phyloP scores from a whole-genome alignment of 2,113 vertebrate species.

The Malaclemys terrapin region DNA sequence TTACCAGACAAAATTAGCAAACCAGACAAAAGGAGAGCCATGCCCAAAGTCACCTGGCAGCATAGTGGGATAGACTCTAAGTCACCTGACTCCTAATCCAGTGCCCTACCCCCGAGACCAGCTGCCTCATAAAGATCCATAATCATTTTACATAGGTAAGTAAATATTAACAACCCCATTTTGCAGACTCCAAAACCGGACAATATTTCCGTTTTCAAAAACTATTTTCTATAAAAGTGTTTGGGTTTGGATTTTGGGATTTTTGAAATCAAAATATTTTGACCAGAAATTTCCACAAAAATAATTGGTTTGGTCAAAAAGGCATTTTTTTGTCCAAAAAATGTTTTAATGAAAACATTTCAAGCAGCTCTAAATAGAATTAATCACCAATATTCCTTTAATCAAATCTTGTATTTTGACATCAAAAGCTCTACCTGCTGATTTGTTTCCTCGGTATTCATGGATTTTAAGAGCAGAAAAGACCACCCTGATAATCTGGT shows the following conservation, averaged over 20 bases:
- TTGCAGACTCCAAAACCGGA: background rate
- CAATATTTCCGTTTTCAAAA: background rate
- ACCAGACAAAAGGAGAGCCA: background rate
- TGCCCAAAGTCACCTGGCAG: background rate
- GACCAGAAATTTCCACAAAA: background rate
- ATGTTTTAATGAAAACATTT: background rate
- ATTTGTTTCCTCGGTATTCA: background rate
- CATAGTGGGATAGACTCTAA: background rate
- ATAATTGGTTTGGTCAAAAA: background rate
- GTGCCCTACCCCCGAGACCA: background rate
- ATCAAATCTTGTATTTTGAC: background rate
- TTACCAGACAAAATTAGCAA: slow-evolving; percentile 14
- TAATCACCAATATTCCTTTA: background rate
- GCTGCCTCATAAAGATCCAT: background rate
- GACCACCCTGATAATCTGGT: background rate
- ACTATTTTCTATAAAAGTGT: background rate
- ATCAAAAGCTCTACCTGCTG: background rate
- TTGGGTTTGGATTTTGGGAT: background rate
- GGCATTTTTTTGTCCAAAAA: background rate
- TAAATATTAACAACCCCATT: background rate
- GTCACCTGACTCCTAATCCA: background rate
- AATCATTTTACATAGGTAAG: fast-evolving
- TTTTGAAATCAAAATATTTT: background rate
- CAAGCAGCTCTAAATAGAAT: background rate
- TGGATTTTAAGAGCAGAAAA: background rate